Conservation (phyloP, 2,797 vertebrate genomes). For the Eutrigla gurnardus region DNA sequence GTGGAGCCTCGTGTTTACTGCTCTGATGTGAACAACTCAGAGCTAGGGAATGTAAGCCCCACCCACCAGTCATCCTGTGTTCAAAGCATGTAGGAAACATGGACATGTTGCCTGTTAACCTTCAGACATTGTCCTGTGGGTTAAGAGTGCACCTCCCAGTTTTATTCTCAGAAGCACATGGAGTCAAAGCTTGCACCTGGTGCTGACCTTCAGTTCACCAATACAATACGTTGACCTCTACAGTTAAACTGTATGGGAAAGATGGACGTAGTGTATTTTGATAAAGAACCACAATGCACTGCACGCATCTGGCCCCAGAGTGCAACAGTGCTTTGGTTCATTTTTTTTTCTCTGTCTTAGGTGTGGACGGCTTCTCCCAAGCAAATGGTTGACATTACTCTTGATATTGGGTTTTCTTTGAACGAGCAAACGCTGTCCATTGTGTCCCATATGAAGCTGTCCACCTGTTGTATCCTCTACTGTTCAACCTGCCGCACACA, state of each 20-base stretch:
- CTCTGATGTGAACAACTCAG: constrained; percentile 14
- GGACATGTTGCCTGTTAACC: constrained; percentile 32
- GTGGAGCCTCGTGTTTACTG: constrained; percentile 25
- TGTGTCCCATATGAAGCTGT: neutral
- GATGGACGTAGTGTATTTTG: neutral
- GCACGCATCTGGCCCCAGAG: neutral
- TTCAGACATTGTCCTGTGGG: constrained; percentile 31
- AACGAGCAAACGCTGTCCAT: neutral
- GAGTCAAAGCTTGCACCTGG: constrained; percentile 18
- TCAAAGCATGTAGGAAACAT: constrained; percentile 26
- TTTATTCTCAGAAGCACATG: constrained; percentile 8
- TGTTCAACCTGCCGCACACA: constrained; percentile 11
- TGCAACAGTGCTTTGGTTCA: neutral
- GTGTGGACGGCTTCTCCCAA: neutral
- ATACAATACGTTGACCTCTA: neutral
- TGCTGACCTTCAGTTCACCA: neutral
- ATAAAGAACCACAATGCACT: neutral
- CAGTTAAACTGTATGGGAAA: neutral
- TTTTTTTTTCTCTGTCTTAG: neutral
- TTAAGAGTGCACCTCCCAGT: neutral
- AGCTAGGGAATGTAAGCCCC: neutral
- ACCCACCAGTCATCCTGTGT: constrained; percentile 10
- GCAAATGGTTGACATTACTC: neutral
- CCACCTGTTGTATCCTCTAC: constrained; percentile 18
- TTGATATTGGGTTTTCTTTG: neutral